A percentile compares a stretch with the other conserved stretches of the same genome.
These are phyloP conservation scores for Scolopax rusticola DNA, from an alignment of 2,797 vertebrate species.

Conservation along the genomic window DNA sequence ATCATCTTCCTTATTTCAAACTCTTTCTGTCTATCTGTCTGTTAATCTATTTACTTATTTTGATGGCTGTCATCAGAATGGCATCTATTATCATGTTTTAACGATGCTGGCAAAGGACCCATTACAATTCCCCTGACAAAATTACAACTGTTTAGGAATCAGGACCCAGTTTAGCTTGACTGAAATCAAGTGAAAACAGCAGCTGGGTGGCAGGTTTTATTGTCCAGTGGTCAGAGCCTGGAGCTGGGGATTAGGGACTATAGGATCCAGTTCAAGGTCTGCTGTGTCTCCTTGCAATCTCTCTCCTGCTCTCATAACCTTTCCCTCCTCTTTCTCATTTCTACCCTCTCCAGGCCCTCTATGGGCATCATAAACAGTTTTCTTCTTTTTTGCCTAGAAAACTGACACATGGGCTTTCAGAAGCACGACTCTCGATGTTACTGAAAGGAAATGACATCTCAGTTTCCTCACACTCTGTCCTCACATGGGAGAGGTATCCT, in stretches of 20 bases:
- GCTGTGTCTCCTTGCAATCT: not conserved
- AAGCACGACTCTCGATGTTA: not conserved
- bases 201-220: not conserved
- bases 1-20: slow-evolving; percentile 39
- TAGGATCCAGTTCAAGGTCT: not conserved
- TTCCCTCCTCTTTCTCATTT: not conserved
- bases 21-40: slow-evolving; percentile 30
- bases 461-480: not conserved
- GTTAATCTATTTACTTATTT: slow-evolving; percentile 58
- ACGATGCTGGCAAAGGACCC: not conserved
- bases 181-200: not conserved
- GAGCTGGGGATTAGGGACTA: not conserved
- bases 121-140: not conserved
- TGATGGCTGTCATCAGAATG: slow-evolving; percentile 46
- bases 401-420: not conserved
- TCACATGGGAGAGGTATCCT: not conserved
- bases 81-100: slow-evolving; percentile 1
- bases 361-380: not conserved
- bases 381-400: not conserved
- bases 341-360: not conserved
- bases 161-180: not conserved
- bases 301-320: not conserved
- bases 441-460: not conserved
- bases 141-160: not conserved
- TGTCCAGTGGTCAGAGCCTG: not conserved